Percentiles rank a stretch among this genome's conserved stretches.
Conservation (phyloP, 1,140 invertebrate species). For the Drosophila azteca region DNA sequence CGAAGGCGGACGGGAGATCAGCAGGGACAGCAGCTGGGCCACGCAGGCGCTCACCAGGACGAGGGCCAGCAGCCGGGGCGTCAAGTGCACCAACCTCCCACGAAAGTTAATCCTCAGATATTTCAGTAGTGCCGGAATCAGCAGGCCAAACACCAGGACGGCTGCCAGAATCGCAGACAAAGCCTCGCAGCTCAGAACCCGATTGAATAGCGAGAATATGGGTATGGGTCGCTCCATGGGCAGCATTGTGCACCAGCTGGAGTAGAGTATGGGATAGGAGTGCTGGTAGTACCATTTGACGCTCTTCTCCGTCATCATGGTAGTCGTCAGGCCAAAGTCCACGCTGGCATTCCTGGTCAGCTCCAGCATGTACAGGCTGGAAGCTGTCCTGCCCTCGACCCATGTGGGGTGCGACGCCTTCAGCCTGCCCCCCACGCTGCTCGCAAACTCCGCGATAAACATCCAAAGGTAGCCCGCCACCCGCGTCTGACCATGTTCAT, state of each 20-base stretch:
- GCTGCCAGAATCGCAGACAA: conserved; percentile 7
- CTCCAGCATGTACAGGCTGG: conserved; percentile 40
- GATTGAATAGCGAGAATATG: conserved; percentile 5
- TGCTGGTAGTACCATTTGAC: conserved; percentile 22
- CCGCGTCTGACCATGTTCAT: conserved; percentile 14
- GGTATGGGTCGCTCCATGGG: conserved; percentile 39
- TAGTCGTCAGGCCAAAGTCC: conserved; percentile 40
- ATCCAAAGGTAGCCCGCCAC: conserved; percentile 51
- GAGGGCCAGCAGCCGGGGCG: conserved; percentile 9
- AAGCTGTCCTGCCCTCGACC: neutral
- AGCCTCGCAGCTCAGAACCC: conserved; percentile 14
- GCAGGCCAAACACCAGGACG: neutral
- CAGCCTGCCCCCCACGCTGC: conserved; percentile 10
- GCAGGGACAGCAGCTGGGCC: conserved; percentile 44
- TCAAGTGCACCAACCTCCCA: neutral
- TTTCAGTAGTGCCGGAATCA: neutral
- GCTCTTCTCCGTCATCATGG: neutral
- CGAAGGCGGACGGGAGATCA: conserved; percentile 23
- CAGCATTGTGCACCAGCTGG: conserved; percentile 57
- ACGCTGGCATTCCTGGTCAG: conserved; percentile 41
- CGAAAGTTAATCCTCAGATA: neutral
- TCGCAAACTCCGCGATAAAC: conserved; percentile 31
- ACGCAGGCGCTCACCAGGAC: conserved; percentile 20
- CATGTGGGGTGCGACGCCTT: conserved; percentile 21
- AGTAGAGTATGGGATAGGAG: conserved; percentile 38